phyloP scores from a whole-genome alignment of 2,113 vertebrate genomes.

The Holacanthus passer region DNA sequence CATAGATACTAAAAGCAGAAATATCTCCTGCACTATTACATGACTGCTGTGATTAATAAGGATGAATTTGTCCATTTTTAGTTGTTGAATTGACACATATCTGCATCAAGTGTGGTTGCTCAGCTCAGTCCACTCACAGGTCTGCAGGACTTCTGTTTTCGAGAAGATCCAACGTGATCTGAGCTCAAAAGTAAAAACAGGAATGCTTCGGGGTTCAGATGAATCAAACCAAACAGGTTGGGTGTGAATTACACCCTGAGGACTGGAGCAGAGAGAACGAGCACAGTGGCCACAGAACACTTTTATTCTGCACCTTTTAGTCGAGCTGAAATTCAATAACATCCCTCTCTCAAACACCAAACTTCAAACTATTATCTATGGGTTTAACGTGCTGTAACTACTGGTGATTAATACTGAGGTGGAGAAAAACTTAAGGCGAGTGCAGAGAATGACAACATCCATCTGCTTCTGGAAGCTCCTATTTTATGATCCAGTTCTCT shows the following conservation, averaged over 20 bases:
- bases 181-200: not conserved
- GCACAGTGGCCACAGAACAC: not conserved
- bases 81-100: not conserved
- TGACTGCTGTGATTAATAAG: not conserved
- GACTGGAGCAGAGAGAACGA: not conserved
- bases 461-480: not conserved
- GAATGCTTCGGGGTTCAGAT: constrained; percentile 15
- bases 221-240: constrained; percentile 16
- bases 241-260: constrained; percentile 28
- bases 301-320: constrained; percentile 4
- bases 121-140: not conserved
- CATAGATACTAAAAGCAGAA: not conserved
- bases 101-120: not conserved
- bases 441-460: not conserved
- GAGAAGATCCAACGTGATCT: not conserved
- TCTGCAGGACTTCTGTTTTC: not conserved
- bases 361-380: constrained; percentile 18
- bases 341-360: not conserved
- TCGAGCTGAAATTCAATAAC: not conserved
- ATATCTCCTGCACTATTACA: not conserved
- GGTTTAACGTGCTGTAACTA: not conserved
- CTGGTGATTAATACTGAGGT: not conserved
- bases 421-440: not conserved
- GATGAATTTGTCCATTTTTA: not conserved
- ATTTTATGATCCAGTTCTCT: not conserved